Conservation (phyloP, 2,113 vertebrate species). For the Pedionomus torquatus region DNA sequence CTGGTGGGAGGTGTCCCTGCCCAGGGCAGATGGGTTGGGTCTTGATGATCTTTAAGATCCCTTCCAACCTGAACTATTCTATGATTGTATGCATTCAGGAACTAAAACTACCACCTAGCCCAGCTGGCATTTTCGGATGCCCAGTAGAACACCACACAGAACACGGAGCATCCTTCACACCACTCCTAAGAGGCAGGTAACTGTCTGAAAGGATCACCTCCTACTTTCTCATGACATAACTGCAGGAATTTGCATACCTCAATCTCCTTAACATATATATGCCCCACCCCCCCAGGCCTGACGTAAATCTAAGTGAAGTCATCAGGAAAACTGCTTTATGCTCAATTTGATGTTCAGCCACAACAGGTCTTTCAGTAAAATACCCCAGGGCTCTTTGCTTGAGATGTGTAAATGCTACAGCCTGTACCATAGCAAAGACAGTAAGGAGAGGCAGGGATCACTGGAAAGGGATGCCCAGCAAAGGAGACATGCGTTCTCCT, state of each 20-base stretch:
- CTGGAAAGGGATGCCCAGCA: not conserved
- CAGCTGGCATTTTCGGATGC: not conserved
- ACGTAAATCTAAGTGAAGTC: not conserved
- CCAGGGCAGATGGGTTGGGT: too few species aligned
- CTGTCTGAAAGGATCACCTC: not conserved
- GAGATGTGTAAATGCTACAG: not conserved
- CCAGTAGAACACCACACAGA: not conserved
- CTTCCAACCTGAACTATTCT: too few species aligned
- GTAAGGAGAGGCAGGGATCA: not conserved
- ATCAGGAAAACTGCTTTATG: not conserved
- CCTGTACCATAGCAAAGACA: not conserved
- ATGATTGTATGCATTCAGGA: not conserved
- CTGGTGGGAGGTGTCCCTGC: too few species aligned
- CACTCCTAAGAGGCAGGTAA: not conserved
- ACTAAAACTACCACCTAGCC: accelerated
- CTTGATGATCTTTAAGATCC: too few species aligned
- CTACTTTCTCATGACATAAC: not conserved
- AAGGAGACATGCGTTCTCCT: not conserved
- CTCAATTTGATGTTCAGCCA: not conserved
- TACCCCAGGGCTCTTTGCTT: not conserved
- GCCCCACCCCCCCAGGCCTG: not conserved
- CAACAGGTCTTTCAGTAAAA: not conserved
- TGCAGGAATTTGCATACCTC: not conserved
- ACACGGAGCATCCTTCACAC: not conserved
- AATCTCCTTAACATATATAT: not conserved